Base-by-base conservation (phyloP, 2,797 vertebrate species). In the Petrocephalus sullivani region DNA sequence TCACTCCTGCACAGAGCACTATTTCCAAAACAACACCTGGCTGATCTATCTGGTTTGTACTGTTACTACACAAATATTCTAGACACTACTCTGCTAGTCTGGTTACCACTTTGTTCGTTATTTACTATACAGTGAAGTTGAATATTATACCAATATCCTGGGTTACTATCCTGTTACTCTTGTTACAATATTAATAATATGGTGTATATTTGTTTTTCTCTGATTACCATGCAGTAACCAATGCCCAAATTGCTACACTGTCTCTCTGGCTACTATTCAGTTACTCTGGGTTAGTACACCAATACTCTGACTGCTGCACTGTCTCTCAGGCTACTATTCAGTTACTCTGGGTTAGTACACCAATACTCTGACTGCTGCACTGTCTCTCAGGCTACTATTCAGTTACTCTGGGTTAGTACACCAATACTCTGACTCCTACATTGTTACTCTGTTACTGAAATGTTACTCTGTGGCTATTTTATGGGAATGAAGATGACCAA, bases 21-120 rank as follows among this genome's bases (percentile, higher is more conserved):
- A 23, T 12, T 67, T 81, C 46, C 28, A 51, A 67, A 87, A 78
- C 88, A 87, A 57, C 78, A 89, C 84, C 49, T 83, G 86, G 56
- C 51, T 87, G 53, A 83, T 67, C 88, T 87, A 64, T 54, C 19
- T 37, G 33, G 78, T 83, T 87, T 75, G 51, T 51, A 8, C 37
- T 37, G 71, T 64, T 41, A 56, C 10, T 56, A 41, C 67, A 41
- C 67, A 14, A 41, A 7, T 75, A 41, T 41, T 75, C 6, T 19
- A 75, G 37, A 75, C 12, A 75, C 67, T 71, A 6, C 28, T 71
- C 12, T 14, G 16, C 67, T 41, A 4, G 4, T 41, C 67, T 41
- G 16, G 9, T 16, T 56, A 56, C 54, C 10, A 54, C 53, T 54
- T 54, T 12, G 37, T 12, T 67, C 23, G 23, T 67, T 23, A 28